These are phyloP conservation scores for Engraulis encrasicolus DNA, from an alignment of 2,113 vertebrate species.

Conservation along the genomic window DNA sequence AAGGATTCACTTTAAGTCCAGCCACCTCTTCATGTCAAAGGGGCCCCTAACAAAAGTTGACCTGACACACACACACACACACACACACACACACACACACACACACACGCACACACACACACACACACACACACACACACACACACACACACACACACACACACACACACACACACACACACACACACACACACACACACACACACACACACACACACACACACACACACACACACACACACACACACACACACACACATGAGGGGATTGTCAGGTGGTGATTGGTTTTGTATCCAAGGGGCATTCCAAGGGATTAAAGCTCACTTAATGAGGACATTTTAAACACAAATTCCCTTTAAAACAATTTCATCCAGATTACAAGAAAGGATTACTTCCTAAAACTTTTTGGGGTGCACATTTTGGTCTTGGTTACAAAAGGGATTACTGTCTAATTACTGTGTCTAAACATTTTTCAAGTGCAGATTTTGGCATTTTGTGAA, in stretches of 20 bases:
- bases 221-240: no score
- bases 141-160: no score
- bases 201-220: no score
- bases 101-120: no score
- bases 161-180: no score
- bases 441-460: no score
- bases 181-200: no score
- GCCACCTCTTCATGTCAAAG: neutral
- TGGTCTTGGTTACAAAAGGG: no score
- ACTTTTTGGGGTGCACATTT: neutral
- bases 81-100: no score
- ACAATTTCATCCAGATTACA: neutral
- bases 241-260: no score
- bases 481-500: neutral
- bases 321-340: neutral
- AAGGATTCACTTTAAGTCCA: conserved; percentile 6
- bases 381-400: neutral
- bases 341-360: neutral
- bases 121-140: no score
- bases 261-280: neutral
- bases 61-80: no score
- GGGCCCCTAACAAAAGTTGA: conserved; percentile 17
- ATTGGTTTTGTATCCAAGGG: neutral
- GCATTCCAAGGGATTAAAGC: neutral
- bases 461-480: neutral